Percentiles rank a stretch among this genome's conserved stretches.
Evolutionary conservation across 2,113 vertebrate genomes (phyloP).

Genomic region (Gavia stellata): DNA sequence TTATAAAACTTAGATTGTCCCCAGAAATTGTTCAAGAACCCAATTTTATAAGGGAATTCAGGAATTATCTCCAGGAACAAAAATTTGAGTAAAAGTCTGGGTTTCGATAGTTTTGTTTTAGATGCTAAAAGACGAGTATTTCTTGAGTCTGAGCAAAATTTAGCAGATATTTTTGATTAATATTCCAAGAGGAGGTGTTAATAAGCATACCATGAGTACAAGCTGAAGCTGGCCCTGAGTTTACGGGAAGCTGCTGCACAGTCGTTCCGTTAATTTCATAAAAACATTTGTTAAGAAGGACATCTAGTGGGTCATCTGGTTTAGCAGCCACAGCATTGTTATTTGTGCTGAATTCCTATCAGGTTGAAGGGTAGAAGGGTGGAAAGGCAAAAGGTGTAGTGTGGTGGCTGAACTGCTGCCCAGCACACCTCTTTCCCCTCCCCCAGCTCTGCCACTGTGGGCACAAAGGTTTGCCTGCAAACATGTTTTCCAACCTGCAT

Average conservation of each 20-base stretch:
- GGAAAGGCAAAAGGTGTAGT: neutral
- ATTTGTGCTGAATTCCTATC: neutral
- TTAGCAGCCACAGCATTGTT: neutral
- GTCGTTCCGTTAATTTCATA: neutral
- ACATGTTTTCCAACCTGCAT: neutral
- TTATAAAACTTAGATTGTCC: neutral
- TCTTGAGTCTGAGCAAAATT: neutral
- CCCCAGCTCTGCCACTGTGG: neutral
- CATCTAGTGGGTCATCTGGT: slow-evolving; percentile 36
- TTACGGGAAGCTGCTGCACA: neutral
- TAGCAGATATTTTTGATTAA: neutral
- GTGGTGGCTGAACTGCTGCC: neutral
- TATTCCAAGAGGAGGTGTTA: neutral
- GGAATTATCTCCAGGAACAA: neutral
- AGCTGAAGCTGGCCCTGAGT: neutral
- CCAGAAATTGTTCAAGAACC: neutral
- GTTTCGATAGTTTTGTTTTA: neutral
- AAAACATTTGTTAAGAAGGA: slow-evolving; percentile 58
- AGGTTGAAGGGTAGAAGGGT: neutral
- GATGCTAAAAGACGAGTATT: neutral
- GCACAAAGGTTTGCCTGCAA: neutral
- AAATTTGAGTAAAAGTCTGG: neutral
- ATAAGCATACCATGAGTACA: neutral
- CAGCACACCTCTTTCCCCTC: neutral
- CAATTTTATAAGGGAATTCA: neutral